Percentiles rank a stretch among this genome's conserved stretches.
phyloP scores from a whole-genome alignment of 2,113 vertebrate species.

The Brienomyrus longianalis region DNA sequence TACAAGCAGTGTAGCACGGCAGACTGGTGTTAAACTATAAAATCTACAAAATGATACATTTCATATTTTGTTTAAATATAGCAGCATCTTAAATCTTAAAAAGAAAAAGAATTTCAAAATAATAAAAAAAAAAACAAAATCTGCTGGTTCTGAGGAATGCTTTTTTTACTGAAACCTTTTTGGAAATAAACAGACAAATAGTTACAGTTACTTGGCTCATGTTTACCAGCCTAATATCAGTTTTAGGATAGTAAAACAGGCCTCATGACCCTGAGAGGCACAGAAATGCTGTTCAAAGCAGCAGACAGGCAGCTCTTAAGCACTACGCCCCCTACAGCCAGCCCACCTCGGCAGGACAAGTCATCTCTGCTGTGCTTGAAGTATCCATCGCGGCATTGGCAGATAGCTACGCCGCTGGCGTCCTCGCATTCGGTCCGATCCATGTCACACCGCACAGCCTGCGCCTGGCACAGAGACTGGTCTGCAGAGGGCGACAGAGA shows the following conservation, averaged over 20 bases:
- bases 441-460: constrained; percentile 70
- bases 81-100: background rate
- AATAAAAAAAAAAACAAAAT: too few relatives aligned
- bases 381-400: constrained; percentile 82
- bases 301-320: background rate
- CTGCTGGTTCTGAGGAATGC: too few relatives aligned
- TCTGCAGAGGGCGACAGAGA: constrained; percentile 52
- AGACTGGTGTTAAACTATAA: background rate
- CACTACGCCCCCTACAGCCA: background rate
- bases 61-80: background rate
- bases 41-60: background rate
- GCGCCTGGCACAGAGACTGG: constrained; percentile 75
- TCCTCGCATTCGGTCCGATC: constrained; percentile 79
- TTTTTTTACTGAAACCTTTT: too few relatives aligned
- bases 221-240: too few relatives aligned
- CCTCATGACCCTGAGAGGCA: too few relatives aligned
- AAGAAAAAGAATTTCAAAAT: too few relatives aligned
- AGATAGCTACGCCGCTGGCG: constrained; percentile 61
- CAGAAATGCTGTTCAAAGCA: too few relatives aligned
- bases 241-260: too few relatives aligned
- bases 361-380: constrained; percentile 86
- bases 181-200: too few relatives aligned
- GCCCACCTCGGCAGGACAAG: constrained; percentile 78
- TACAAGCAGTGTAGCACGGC: background rate
- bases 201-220: too few relatives aligned